phyloP scores from a whole-genome alignment of 1,140 invertebrate genomes.

The Steinernema feltiae region DNA sequence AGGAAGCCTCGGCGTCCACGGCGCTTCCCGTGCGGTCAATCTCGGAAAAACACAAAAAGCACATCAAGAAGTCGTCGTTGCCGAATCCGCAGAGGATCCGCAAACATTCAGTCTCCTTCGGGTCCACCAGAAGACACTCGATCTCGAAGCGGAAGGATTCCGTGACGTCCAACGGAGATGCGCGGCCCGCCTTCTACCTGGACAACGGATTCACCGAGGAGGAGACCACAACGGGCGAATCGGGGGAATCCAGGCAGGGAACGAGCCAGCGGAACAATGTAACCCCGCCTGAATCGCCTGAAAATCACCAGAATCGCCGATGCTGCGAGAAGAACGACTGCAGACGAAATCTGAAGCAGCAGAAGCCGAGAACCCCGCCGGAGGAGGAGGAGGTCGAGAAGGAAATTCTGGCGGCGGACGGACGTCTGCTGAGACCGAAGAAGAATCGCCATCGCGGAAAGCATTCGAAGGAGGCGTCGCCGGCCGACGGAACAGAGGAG shows the following conservation, averaged over 20 bases:
- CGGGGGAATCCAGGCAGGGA: background rate
- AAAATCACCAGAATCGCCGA: background rate
- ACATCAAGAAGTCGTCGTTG: background rate
- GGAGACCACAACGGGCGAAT: background rate
- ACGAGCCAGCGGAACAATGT: background rate
- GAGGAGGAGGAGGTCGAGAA: background rate
- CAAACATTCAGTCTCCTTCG: background rate
- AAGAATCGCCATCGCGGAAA: background rate
- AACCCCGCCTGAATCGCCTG: background rate
- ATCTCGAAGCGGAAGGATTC: too few species aligned
- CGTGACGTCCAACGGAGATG: too few species aligned
- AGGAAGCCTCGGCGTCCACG: background rate
- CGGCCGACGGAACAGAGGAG: background rate
- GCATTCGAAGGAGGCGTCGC: background rate
- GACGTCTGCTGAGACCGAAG: background rate
- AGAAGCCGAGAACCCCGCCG: background rate
- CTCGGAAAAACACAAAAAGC: background rate
- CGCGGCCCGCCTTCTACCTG: background rate
- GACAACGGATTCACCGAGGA: background rate
- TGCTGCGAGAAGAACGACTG: conserved; percentile 11
- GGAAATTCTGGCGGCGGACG: background rate
- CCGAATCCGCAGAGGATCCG: background rate
- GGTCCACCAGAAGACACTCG: background rate
- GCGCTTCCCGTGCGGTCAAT: background rate
- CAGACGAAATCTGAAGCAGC: background rate